Percentiles rank a stretch among this genome's conserved stretches.
phyloP scores from a whole-genome alignment of 37 sponge, comb jelly and placozoan species.

The Hormiphora californensis region DNA sequence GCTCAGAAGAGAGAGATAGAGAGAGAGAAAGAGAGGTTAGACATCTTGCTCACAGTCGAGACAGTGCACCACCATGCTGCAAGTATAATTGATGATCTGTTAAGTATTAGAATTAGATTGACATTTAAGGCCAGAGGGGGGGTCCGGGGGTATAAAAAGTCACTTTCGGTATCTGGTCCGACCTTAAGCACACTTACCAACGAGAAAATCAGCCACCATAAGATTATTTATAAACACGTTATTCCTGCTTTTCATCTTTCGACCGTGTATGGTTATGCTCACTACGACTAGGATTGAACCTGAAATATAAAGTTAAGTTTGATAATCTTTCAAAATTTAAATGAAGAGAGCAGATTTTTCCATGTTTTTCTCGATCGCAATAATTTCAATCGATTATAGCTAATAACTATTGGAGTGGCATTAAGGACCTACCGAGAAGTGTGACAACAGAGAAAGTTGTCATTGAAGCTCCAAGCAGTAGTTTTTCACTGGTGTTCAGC shows the following conservation, averaged over 20 bases:
- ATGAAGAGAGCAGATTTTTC: background rate
- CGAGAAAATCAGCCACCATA: slow-evolving; percentile 20
- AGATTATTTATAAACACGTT: slow-evolving; percentile 49
- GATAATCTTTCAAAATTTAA: background rate
- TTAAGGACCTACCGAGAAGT: background rate
- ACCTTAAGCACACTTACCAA: too few relatives aligned
- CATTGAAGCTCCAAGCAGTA: background rate
- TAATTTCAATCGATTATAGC: background rate
- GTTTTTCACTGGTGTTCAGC: too few relatives aligned
- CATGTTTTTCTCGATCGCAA: background rate
- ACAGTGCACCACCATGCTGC: too few relatives aligned
- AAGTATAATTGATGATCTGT: too few relatives aligned
- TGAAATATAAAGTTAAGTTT: background rate
- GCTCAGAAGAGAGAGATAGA: too few relatives aligned
- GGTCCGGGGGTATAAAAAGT: too few relatives aligned
- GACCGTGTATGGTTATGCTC: background rate
- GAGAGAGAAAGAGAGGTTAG: too few relatives aligned
- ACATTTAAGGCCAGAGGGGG: too few relatives aligned
- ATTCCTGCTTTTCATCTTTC: slow-evolving; percentile 31
- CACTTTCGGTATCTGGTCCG: too few relatives aligned
- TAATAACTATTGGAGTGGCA: background rate
- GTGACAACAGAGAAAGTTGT: background rate
- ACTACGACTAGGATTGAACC: slow-evolving; percentile 10
- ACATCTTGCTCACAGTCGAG: too few relatives aligned
- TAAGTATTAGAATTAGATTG: too few relatives aligned